Evolutionary conservation across 2,797 vertebrate species (phyloP).

Genomic region (Poeciliopsis infans): DNA sequence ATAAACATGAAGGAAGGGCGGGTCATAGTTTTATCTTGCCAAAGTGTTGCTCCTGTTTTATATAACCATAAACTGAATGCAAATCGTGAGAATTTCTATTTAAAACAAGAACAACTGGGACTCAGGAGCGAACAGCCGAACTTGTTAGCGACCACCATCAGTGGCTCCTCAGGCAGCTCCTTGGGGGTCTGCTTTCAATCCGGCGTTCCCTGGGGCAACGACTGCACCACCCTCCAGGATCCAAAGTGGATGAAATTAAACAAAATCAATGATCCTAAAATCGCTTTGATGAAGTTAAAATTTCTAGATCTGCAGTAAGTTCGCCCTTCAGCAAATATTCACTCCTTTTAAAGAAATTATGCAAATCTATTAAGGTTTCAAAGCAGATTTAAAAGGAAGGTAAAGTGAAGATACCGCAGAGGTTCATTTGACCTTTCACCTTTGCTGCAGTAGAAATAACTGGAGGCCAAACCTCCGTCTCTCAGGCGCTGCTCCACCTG

Average conservation of each 20-base stretch:
- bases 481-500: background rate
- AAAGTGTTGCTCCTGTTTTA: constrained; percentile 11
- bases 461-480: constrained; percentile 23
- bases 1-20: too few species aligned
- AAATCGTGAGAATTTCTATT: constrained; percentile 71
- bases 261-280: constrained; percentile 62
- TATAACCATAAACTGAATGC: constrained; percentile 73
- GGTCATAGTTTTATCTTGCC: background rate
- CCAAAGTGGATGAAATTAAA: constrained; percentile 49
- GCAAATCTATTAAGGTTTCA: background rate
- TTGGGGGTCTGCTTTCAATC: constrained; percentile 69
- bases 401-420: constrained; percentile 15
- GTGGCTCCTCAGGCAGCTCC: constrained; percentile 58
- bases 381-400: constrained; percentile 2
- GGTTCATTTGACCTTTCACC: constrained; percentile 4
- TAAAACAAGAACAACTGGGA: constrained; percentile 65
- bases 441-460: constrained; percentile 19
- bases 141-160: constrained; percentile 57
- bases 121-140: constrained; percentile 52
- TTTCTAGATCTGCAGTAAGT: constrained; percentile 8
- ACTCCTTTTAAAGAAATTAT: constrained; percentile 42
- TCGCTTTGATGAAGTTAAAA: constrained; percentile 56
- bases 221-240: constrained; percentile 39
- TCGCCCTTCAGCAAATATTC: constrained; percentile 23
- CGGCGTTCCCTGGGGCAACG: constrained; percentile 58